A percentile compares a stretch with the other conserved stretches of the same genome.
Conservation (phyloP, 2,888 invertebrate species). For the Rhogogaster chlorosoma region DNA sequence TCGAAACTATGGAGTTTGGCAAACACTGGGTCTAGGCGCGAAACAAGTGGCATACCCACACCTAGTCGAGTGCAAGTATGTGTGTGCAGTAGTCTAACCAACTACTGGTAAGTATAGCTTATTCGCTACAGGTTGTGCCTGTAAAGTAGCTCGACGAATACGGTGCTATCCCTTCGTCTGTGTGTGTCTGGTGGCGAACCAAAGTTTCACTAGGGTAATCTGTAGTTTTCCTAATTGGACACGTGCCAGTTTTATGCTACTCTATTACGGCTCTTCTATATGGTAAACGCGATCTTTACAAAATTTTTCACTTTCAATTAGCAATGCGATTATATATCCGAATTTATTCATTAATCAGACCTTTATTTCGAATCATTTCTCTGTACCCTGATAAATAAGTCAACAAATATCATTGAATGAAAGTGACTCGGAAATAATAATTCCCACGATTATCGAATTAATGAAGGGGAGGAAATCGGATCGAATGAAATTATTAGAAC, state of each 20-base stretch:
- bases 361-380: too few relatives aligned
- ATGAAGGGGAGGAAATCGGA: too few relatives aligned
- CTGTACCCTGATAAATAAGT: too few relatives aligned
- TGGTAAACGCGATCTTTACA: neutral
- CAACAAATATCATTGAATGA: too few relatives aligned
- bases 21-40: constrained; percentile 25
- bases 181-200: neutral
- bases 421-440: too few relatives aligned
- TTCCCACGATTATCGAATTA: too few relatives aligned
- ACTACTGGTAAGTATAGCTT: constrained; percentile 28
- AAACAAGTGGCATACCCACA: constrained; percentile 18
- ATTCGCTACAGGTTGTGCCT: constrained; percentile 32
- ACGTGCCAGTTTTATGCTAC: constrained; percentile 34
- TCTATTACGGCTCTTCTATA: constrained; percentile 10
- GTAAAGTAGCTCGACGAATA: constrained; percentile 22
- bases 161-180: neutral
- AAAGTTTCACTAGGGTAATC: constrained; percentile 43
- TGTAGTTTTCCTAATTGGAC: constrained; percentile 41
- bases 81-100: constrained; percentile 6
- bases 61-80: neutral
- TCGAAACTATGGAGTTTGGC: neutral
- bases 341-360: too few relatives aligned
- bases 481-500: too few relatives aligned
- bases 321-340: too few relatives aligned
- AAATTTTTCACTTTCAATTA: neutral